Percentiles rank a stretch among this genome's conserved stretches.
Evolutionary conservation across 2,113 vertebrate species (phyloP).

Genomic region (Todiramphus chloris): DNA sequence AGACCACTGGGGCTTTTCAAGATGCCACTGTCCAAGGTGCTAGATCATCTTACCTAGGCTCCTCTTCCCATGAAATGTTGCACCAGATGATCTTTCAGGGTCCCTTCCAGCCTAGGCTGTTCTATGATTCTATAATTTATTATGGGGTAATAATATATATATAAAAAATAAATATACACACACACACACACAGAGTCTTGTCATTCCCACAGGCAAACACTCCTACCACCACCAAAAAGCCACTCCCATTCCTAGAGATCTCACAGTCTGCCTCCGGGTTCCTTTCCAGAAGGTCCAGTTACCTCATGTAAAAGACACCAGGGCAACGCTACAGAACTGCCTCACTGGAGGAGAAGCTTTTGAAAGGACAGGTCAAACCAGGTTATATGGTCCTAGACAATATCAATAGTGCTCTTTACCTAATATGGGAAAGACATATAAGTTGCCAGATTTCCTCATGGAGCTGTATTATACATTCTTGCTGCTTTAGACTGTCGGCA

Average conservation of each 20-base stretch:
- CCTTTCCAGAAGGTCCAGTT: background rate
- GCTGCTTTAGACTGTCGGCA: background rate
- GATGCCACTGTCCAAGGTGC: background rate
- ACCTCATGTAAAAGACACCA: background rate
- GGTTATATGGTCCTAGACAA: background rate
- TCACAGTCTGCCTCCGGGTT: background rate
- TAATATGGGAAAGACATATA: background rate
- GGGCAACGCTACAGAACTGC: background rate
- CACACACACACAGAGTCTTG: background rate
- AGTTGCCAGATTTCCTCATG: background rate
- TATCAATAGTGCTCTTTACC: too few species aligned
- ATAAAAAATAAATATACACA: too few species aligned
- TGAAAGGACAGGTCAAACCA: background rate
- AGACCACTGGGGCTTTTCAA: background rate
- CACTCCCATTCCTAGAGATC: background rate
- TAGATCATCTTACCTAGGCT: background rate
- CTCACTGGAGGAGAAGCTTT: background rate
- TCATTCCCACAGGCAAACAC: background rate
- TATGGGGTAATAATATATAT: too few species aligned
- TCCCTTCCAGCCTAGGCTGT: background rate
- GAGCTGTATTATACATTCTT: background rate
- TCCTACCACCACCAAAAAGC: background rate
- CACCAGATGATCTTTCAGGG: background rate
- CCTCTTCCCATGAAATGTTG: background rate
- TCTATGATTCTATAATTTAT: background rate